phyloP scores from a whole-genome alignment of 2,888 invertebrate species.

The Seira sanloemensis region DNA sequence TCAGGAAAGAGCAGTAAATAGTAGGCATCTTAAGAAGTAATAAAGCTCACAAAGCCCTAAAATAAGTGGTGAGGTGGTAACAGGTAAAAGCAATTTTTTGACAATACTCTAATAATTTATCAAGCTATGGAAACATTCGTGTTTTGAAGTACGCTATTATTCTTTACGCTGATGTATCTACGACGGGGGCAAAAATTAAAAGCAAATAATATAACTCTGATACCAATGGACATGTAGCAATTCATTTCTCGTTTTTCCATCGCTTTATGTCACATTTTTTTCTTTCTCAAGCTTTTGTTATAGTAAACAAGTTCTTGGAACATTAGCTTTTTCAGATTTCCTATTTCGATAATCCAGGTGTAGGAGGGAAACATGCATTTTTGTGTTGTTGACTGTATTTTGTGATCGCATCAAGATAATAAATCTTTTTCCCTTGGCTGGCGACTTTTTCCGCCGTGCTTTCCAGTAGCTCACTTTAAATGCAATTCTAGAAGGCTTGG shows the following conservation, averaged over 20 bases:
- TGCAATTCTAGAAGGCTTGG: neutral
- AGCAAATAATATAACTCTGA: no score
- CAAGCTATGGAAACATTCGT: no score
- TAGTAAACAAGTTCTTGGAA: no score
- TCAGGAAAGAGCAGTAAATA: neutral
- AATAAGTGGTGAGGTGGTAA: neutral
- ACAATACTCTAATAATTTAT: no score
- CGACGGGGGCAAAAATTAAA: no score
- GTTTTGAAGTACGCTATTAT: no score
- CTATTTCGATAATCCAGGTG: neutral
- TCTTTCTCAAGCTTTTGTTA: no score
- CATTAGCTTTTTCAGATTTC: neutral
- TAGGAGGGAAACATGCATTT: conserved; percentile 1
- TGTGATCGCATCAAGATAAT: conserved; percentile 1
- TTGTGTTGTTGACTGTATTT: no score
- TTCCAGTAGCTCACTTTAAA: neutral
- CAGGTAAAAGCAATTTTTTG: neutral
- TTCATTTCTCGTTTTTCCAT: no score
- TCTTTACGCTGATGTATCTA: no score
- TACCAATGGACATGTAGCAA: no score
- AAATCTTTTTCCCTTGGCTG: conserved; percentile 34
- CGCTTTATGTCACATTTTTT: no score
- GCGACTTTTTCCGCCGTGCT: neutral
- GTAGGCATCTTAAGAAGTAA: neutral
- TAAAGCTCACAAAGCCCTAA: neutral